phyloP scores from a whole-genome alignment of 2,797 vertebrate genomes.

The Discoglossus pictus region DNA sequence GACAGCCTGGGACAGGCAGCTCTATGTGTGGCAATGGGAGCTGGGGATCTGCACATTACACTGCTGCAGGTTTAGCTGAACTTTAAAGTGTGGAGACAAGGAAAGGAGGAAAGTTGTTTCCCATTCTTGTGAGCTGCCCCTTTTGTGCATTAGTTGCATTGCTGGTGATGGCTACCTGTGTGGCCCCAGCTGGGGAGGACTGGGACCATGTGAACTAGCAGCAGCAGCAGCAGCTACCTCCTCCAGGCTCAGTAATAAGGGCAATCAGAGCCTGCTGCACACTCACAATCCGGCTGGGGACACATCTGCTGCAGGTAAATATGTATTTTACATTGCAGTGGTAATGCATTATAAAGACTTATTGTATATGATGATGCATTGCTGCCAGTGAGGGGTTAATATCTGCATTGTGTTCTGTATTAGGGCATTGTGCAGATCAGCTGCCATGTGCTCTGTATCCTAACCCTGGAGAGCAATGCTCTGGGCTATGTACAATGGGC shows the following conservation, averaged over 20 bases:
- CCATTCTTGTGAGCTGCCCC: constrained; percentile 10
- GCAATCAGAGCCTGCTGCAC: neutral
- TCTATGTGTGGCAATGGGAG: constrained; percentile 41
- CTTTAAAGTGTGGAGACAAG: constrained; percentile 21
- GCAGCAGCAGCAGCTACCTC: constrained; percentile 5
- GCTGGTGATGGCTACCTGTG: constrained; percentile 91
- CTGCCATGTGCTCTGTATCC: constrained; percentile 37
- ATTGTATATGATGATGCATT: no score
- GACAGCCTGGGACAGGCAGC: neutral
- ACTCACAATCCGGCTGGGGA: neutral
- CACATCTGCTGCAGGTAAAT: neutral
- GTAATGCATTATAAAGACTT: no score
- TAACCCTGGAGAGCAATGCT: no score
- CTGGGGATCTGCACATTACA: constrained; percentile 60
- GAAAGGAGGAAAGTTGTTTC: no score
- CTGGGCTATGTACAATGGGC: no score
- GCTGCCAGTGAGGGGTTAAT: no score
- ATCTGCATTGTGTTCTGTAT: no score
- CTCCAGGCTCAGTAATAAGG: neutral
- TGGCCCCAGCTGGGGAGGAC: constrained; percentile 79
- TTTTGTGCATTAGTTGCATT: constrained; percentile 49
- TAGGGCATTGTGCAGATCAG: constrained; percentile 38
- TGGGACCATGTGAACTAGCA: constrained; percentile 56
- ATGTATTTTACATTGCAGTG: no score
- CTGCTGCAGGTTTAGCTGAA: no score